Conservation (phyloP, 1,140 invertebrate species). For the Drosophila sucinea region DNA sequence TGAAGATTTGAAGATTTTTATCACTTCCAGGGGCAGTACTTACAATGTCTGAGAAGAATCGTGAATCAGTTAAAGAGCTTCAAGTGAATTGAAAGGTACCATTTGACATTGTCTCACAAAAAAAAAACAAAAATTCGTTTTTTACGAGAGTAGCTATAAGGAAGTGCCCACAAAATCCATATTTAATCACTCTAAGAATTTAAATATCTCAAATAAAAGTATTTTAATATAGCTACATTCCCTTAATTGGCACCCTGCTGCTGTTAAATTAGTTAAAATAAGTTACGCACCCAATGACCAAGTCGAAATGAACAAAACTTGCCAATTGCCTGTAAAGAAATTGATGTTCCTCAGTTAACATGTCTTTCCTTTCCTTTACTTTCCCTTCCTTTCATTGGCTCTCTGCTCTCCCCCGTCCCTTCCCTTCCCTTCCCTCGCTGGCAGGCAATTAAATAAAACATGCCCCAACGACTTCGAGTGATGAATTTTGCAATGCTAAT, state of each 20-base stretch:
- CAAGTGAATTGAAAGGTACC: conserved; percentile 1
- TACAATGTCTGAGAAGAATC: conserved; percentile 18
- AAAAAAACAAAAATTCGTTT: background rate
- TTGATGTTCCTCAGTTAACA: conserved; percentile 54
- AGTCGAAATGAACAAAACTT: background rate
- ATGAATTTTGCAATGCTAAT: conserved; percentile 52
- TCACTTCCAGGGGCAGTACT: conserved; percentile 10
- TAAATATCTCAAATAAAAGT: conserved; percentile 1
- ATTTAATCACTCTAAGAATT: background rate
- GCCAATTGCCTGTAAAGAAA: conserved; percentile 29
- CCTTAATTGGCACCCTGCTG: conserved; percentile 6
- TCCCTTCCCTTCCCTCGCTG: conserved; percentile 20
- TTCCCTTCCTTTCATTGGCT: conserved; percentile 38
- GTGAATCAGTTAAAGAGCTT: conserved; percentile 17
- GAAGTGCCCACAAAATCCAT: background rate
- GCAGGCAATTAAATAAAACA: conserved; percentile 78
- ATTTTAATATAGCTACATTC: background rate
- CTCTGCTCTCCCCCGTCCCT: conserved; percentile 39
- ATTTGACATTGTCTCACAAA: background rate
- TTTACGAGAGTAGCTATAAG: background rate
- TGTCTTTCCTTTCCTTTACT: conserved; percentile 36
- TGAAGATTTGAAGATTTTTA: conserved; percentile 14
- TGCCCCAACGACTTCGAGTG: conserved; percentile 51
- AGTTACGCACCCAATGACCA: conserved; percentile 27
- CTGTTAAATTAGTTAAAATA: conserved; percentile 30